A percentile compares a stretch with the other conserved stretches of the same genome.
Conservation (phyloP, 2,888 invertebrate species). For the Mellilla xanthometata region DNA sequence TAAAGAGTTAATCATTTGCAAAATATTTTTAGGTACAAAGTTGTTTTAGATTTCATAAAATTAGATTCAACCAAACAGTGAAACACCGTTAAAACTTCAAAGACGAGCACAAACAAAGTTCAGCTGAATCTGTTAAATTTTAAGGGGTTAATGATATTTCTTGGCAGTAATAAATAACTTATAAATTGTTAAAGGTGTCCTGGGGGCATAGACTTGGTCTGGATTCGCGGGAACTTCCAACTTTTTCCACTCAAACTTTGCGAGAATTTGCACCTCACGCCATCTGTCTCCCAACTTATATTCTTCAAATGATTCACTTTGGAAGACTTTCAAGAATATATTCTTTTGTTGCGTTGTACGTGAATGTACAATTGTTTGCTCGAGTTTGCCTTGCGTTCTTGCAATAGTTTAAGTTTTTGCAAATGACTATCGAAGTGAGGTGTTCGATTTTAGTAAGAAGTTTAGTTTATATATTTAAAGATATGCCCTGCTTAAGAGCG, state of each 20-base stretch:
- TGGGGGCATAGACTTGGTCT: constrained; percentile 64
- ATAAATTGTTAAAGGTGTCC: constrained; percentile 76
- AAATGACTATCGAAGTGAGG: constrained; percentile 36
- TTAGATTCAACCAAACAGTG: constrained; percentile 35
- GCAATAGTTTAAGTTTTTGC: constrained; percentile 48
- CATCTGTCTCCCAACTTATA: constrained; percentile 73
- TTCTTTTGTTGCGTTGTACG: constrained; percentile 69
- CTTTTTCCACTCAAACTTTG: constrained; percentile 80
- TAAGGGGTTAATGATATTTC: constrained; percentile 78
- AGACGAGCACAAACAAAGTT: constrained; percentile 48
- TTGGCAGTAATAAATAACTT: constrained; percentile 76
- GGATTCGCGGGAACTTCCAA: constrained; percentile 56
- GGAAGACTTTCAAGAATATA: constrained; percentile 72
- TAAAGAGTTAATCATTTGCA: too few relatives aligned
- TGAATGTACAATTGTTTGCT: constrained; percentile 63
- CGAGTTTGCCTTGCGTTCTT: constrained; percentile 36
- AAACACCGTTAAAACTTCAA: constrained; percentile 31
- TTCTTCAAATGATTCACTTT: constrained; percentile 80
- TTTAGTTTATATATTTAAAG: too few relatives aligned
- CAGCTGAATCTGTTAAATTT: constrained; percentile 59
- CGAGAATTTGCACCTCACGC: constrained; percentile 71
- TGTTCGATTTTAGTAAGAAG: constrained; percentile 29
- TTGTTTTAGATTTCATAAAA: too few relatives aligned
- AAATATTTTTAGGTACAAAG: too few relatives aligned
- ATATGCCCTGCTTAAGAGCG: too few relatives aligned